Percentiles rank a stretch among this genome's conserved stretches.
These are phyloP conservation scores for Sycobia sp. DNA, from an alignment of 1,140 invertebrate genomes.

Conservation along the genomic window DNA sequence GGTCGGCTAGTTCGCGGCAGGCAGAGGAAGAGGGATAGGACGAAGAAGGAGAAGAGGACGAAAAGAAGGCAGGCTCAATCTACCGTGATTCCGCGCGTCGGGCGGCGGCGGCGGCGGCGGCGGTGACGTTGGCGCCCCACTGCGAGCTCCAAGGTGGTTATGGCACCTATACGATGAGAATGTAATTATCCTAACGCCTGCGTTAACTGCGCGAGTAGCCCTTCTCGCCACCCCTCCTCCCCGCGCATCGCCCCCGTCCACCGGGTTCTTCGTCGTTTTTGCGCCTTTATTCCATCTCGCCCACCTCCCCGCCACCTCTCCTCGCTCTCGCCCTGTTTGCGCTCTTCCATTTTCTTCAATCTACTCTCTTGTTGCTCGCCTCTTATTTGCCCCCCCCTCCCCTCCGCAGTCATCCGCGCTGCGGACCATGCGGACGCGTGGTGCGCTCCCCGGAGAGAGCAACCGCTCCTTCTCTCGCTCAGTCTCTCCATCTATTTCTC, in stretches of 20 bases:
- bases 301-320: not conserved
- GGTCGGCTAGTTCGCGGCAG: not conserved
- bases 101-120: not conserved
- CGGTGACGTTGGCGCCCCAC: slow-evolving; percentile 22
- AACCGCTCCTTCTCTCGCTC: too few species aligned
- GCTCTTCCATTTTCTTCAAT: slow-evolving; percentile 14
- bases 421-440: too few species aligned
- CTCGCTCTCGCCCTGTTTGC: not conserved
- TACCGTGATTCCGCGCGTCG: slow-evolving; percentile 20
- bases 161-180: slow-evolving; percentile 43
- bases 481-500: too few species aligned
- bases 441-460: too few species aligned
- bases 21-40: slow-evolving; percentile 36
- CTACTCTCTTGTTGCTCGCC: slow-evolving; percentile 14
- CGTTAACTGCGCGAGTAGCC: slow-evolving; percentile 36
- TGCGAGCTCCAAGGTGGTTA: slow-evolving; percentile 41
- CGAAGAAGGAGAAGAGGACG: not conserved
- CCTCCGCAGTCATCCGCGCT: too few species aligned
- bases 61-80: not conserved
- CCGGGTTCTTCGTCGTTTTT: slow-evolving; percentile 8
- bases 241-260: too few species aligned
- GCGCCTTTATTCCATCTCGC: slow-evolving; percentile 3
- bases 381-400: not conserved
- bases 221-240: slow-evolving; percentile 23
- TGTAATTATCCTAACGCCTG: slow-evolving; percentile 49